Evolutionary conservation across 2,797 vertebrate genomes (phyloP).

Genomic region (Crypturellus tataupa): DNA sequence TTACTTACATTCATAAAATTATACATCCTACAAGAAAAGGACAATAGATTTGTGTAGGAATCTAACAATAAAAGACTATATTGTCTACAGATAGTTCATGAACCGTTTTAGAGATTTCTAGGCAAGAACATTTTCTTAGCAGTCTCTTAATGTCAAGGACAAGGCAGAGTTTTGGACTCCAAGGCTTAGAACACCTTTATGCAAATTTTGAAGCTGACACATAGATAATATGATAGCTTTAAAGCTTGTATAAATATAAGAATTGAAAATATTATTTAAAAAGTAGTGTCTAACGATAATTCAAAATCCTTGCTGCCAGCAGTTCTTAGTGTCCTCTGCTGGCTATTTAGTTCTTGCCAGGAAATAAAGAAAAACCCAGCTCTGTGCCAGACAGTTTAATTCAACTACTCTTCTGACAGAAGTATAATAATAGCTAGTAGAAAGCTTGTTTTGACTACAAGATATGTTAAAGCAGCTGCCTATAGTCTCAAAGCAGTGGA

Average conservation of each 20-base stretch:
- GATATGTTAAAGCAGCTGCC: constrained; percentile 72
- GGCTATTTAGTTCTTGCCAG: constrained; percentile 12
- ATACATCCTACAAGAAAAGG: background rate
- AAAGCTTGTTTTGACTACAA: constrained; percentile 63
- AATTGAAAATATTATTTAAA: background rate
- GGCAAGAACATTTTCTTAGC: background rate
- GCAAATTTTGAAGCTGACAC: background rate
- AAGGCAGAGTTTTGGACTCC: background rate
- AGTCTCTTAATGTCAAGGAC: background rate
- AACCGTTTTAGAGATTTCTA: background rate
- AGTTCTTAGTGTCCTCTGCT: constrained; percentile 29
- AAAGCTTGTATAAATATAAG: background rate
- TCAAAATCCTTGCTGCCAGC: background rate
- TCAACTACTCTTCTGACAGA: constrained; percentile 29
- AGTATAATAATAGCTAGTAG: constrained; percentile 23
- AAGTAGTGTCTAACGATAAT: constrained; percentile 1
- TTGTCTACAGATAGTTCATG: background rate
- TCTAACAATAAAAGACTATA: background rate
- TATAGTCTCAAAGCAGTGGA: constrained; percentile 69
- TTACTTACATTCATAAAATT: background rate
- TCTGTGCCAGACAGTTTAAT: constrained; percentile 29
- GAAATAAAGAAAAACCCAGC: background rate
- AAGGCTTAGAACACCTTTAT: background rate
- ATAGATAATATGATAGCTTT: background rate
- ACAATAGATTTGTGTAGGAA: background rate